Conservation (phyloP, 2,113 vertebrate genomes). For the Alosa alosa region DNA sequence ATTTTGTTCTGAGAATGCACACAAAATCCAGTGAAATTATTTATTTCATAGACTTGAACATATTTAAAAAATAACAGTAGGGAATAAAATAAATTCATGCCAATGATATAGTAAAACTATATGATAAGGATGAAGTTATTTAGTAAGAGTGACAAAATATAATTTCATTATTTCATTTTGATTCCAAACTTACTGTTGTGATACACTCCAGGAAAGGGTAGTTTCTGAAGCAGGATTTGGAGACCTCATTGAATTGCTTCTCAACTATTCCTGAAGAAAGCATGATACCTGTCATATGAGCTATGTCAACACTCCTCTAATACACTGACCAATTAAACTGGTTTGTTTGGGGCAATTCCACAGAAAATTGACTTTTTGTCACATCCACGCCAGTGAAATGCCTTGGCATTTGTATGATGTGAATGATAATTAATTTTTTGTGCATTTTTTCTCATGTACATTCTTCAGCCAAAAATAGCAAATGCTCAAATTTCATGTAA, state of each 20-base stretch:
- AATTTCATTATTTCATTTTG: not conserved
- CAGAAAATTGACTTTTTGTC: no score
- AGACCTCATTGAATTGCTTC: constrained; percentile 30
- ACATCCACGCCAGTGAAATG: no score
- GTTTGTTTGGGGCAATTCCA: no score
- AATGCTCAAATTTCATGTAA: no score
- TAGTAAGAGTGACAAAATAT: no score
- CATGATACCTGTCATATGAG: not conserved
- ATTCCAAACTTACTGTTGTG: constrained; percentile 27
- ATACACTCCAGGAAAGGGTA: constrained; percentile 40
- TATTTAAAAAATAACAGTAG: no score
- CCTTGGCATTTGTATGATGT: no score
- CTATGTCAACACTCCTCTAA: not conserved
- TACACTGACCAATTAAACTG: not conserved
- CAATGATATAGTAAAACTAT: not conserved
- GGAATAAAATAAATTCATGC: no score
- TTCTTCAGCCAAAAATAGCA: no score
- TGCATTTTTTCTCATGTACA: no score
- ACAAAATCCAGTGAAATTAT: not conserved
- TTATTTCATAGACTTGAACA: not conserved
- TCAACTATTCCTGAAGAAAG: not conserved
- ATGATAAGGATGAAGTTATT: not conserved
- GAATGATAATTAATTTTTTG: no score
- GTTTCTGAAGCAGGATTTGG: constrained; percentile 30
- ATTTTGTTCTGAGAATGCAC: constrained; percentile 44